Conservation (phyloP, 2,888 invertebrate species). For the Drosophila sordidapex region DNA sequence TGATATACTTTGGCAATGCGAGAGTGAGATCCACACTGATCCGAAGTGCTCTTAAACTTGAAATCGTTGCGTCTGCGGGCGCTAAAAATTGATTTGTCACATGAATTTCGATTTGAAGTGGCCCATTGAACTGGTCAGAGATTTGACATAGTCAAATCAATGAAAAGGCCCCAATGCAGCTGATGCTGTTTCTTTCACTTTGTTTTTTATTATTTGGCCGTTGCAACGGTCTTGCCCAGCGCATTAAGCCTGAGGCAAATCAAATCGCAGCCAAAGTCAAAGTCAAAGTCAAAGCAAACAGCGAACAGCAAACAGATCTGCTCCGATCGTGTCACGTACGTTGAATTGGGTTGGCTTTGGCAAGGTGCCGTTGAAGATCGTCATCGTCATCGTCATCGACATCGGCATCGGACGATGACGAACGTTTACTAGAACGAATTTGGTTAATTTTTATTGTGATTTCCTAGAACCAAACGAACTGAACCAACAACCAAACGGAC, state of each 20-base stretch:
- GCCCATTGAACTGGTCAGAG: slow-evolving; percentile 60
- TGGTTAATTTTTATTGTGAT: slow-evolving; percentile 79
- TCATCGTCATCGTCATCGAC: slow-evolving; percentile 32
- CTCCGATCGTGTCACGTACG: slow-evolving; percentile 78
- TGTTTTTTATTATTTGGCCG: slow-evolving; percentile 8
- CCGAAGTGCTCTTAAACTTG: background rate
- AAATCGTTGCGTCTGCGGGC: slow-evolving; percentile 49
- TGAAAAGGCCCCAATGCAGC: slow-evolving; percentile 53
- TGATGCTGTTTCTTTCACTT: slow-evolving; percentile 12
- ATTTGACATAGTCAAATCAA: slow-evolving; percentile 79
- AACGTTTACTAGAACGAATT: slow-evolving; percentile 80
- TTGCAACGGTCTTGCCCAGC: slow-evolving; percentile 58
- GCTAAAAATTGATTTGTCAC: slow-evolving; percentile 83
- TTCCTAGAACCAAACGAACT: slow-evolving; percentile 74
- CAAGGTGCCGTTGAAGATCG: slow-evolving; percentile 56
- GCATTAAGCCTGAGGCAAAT: slow-evolving; percentile 55
- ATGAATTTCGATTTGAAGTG: slow-evolving; percentile 69
- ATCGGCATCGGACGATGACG: slow-evolving; percentile 56
- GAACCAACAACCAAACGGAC: slow-evolving; percentile 14
- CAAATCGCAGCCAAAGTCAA: slow-evolving; percentile 41
- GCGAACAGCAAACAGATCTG: slow-evolving; percentile 59
- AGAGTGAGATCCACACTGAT: slow-evolving; percentile 1
- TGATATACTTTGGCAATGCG: background rate
- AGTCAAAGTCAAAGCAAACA: slow-evolving; percentile 48
- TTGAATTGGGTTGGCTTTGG: slow-evolving; percentile 60